Base-by-base conservation (phyloP, 2,888 invertebrate species). In the Stenoptilia bipunctidactyla region DNA sequence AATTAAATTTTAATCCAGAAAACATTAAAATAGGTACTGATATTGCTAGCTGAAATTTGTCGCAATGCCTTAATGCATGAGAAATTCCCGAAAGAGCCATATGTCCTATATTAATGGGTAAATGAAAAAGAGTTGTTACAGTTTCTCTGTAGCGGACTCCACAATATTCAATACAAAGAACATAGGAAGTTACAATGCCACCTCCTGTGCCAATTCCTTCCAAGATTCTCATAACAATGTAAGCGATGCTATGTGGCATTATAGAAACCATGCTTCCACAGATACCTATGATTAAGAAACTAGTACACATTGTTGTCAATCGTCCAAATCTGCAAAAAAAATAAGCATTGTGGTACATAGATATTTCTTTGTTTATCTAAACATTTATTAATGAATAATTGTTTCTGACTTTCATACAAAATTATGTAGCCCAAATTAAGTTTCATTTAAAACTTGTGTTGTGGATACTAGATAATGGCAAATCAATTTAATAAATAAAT, bases 121-220 rank as follows among this genome's bases (percentile, higher is more conserved):
- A 33, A 38, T 77, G 76, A 39, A 56, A 72, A 0, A 76, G 36
- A 0, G 74, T 69, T 14, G 72, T 57, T 2, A 77, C 50, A 2
- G 56, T 51, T 46, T 75, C 75, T 37, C 79, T 61, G 34, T 75
- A 58, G 1, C 40, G 45, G 1, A 52, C 38, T 1, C 71, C 67
- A 12, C 69, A 69, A 45, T 66, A 74, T 48, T 79, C 77, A 0
- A 76, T 55, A 34, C 61, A 56, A 1, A 73, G 49, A 0, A 77
- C 77, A 43, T 62, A 79, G 3, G 61, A 51, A 0, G 69, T 67
- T n/a, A 79, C 69, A 5, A 77, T 58, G 2, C 66, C 54, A 0
- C 76, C 77, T 0, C 75, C 77, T 0, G 58, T 47, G 0, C 73
- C 73, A 0, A 69, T 45, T 1, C 79, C 77, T 56, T 79, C 72